phyloP scores from a whole-genome alignment of 2,888 invertebrate genomes.

The Oligia strigilis region DNA sequence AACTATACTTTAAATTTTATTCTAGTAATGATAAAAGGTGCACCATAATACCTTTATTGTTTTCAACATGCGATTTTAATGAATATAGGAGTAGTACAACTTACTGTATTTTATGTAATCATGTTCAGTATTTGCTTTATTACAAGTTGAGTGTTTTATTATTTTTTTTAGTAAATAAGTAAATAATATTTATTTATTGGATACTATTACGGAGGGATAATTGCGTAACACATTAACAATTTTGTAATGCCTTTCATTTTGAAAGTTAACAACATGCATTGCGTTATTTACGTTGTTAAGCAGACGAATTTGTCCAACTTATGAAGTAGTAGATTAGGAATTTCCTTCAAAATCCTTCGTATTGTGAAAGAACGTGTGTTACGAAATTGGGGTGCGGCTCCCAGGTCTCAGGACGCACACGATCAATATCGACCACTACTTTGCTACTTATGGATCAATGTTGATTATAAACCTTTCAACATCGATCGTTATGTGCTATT shows the following conservation, averaged over 20 bases:
- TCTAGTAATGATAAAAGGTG: background rate
- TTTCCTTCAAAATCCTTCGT: background rate
- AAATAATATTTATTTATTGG: background rate
- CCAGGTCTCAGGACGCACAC: background rate
- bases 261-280: background rate
- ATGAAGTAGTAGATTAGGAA: background rate
- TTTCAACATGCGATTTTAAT: background rate
- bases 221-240: background rate
- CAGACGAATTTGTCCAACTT: background rate
- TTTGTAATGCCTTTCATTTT: background rate
- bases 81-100: background rate
- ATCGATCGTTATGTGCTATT: background rate
- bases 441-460: background rate
- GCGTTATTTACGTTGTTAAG: background rate
- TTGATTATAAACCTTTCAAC: background rate
- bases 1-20: background rate
- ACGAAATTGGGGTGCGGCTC: background rate
- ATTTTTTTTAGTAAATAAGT: background rate
- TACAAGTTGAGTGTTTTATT: background rate
- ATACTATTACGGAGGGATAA: background rate
- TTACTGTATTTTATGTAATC: background rate
- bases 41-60: background rate
- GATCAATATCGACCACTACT: background rate
- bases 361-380: background rate
- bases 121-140: background rate